phyloP scores from a whole-genome alignment of 2,113 vertebrate genomes.

The Ctenomys sociabilis region DNA sequence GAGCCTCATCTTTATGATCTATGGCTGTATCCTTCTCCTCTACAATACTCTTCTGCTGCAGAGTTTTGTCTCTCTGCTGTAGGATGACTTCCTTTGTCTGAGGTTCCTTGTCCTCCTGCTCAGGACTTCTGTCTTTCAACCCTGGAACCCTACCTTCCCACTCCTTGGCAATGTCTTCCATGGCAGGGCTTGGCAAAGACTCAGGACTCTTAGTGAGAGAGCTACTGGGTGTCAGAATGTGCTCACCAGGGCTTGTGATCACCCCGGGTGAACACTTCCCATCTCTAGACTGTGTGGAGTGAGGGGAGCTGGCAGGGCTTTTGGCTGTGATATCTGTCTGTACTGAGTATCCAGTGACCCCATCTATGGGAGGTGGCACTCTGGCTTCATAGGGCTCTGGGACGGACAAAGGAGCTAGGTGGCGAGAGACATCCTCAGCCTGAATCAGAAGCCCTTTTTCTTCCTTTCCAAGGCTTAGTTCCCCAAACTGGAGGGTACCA shows the following conservation, averaged over 20 bases:
- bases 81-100: background rate
- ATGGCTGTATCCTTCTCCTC: background rate
- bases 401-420: constrained; percentile 25
- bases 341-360: constrained; percentile 70
- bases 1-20: constrained; percentile 8
- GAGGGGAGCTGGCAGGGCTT: constrained; percentile 58
- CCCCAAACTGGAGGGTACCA: constrained; percentile 79
- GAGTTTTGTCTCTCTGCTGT: constrained; percentile 36
- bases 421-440: constrained; percentile 42
- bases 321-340: constrained; percentile 79
- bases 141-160: constrained; percentile 64
- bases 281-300: background rate
- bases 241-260: constrained; percentile 41
- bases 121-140: constrained; percentile 41
- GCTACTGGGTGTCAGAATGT: constrained; percentile 61
- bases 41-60: constrained; percentile 16
- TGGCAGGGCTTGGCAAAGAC: constrained; percentile 64
- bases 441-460: constrained; percentile 59
- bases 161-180: constrained; percentile 65
- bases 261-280: constrained; percentile 20
- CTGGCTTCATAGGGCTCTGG: constrained; percentile 68
- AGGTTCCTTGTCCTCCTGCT: constrained; percentile 48
- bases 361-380: constrained; percentile 49
- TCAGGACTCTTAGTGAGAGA: constrained; percentile 73
- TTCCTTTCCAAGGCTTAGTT: constrained; percentile 78